A percentile compares a stretch with the other conserved stretches of the same genome.
Conservation (phyloP, 2,797 vertebrate genomes). For the Hemibagrus guttatus region DNA sequence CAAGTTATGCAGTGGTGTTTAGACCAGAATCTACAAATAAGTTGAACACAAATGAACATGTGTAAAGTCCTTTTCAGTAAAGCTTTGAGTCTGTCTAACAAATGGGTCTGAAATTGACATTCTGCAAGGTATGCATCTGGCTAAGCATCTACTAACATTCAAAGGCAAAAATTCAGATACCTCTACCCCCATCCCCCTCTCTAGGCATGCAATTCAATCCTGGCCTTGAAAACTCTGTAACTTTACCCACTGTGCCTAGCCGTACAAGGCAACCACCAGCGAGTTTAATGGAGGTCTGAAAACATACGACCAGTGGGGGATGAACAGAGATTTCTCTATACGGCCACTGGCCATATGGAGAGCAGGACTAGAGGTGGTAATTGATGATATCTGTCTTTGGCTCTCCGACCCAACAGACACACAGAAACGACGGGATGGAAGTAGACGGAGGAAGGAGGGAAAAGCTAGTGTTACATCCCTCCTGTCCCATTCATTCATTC, state of each 20-base stretch:
- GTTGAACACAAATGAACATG: neutral
- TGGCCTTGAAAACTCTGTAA: conserved; percentile 69
- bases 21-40: neutral
- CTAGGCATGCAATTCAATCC: conserved; percentile 67
- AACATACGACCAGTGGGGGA: conserved; percentile 73
- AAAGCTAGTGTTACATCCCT: conserved; percentile 78
- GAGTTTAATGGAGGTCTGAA: conserved; percentile 65
- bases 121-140: neutral
- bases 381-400: conserved; percentile 80
- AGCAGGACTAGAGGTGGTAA: conserved; percentile 72
- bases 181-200: conserved; percentile 60
- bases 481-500: conserved; percentile 76
- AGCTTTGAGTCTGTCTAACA: neutral
- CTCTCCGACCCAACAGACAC: conserved; percentile 52
- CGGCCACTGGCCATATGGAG: conserved; percentile 81
- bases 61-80: neutral
- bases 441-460: conserved; percentile 58
- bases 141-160: conserved; percentile 22
- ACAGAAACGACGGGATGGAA: conserved; percentile 52
- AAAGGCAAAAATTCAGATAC: conserved; percentile 31
- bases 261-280: conserved; percentile 53
- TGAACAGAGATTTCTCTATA: conserved; percentile 72
- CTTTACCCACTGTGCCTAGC: conserved; percentile 63
- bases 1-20: neutral
- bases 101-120: neutral